Base-by-base conservation (phyloP, 1,140 invertebrate species). In the Andricus grossulariae region DNA sequence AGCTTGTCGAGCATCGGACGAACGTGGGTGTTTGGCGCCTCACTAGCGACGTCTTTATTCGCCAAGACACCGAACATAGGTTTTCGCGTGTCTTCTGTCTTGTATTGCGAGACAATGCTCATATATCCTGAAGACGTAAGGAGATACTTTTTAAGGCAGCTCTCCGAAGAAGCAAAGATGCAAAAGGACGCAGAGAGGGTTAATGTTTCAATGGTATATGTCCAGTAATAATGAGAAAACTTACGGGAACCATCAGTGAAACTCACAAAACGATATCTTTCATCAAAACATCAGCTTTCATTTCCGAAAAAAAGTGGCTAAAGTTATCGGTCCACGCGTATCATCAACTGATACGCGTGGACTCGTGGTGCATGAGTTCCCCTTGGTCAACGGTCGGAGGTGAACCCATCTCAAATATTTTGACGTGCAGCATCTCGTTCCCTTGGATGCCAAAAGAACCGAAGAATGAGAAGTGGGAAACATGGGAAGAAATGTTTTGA, bases 21-120 rank as follows among this genome's bases (percentile, higher is more conserved):
- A 12, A 77, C 74, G 83, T 84, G 82, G 83, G 82, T 78, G 83
- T 82, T 71, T 73, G 75, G 73, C 83, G 80, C 83, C 76, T 84
- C 78, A 80, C 50, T 74, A 76, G 76, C 74, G 83, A 82, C 81
- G 82, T 85, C 83, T 85, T 84, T 85, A 85, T 85, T 85, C 55
- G 72, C 74, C 32, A 18, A 75, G 82, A 81, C 83, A 75, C 82
- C 70, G 83, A 81, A 82, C 83, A 84, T 85, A 85, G 79, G 82
- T 85, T 85, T 83, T 72, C 76, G 25, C 74, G 73, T 84, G 83
- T 84, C 72, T 70, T 54, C 80, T 71, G 82, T 81, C 77, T 80
- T 73, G 80, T 80, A 82, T 78, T 73, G 76, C 52, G 50, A 70
- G 79, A 84, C 80, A 82, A 79, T 80, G 80, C 76, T 52, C 78